Conservation (phyloP, 2,888 invertebrate genomes). For the Idaea dimidiata region DNA sequence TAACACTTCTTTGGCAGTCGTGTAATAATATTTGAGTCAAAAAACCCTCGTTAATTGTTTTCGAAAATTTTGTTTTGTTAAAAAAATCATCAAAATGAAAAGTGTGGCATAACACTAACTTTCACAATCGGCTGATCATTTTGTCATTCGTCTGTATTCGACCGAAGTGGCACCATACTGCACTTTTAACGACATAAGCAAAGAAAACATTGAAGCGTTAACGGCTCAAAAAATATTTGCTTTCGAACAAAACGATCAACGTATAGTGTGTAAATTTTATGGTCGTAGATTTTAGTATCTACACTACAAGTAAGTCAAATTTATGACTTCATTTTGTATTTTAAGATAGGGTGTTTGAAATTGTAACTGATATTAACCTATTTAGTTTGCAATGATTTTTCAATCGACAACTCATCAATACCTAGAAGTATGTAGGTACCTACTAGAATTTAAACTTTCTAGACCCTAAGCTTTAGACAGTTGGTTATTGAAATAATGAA, state of each 20-base stretch:
- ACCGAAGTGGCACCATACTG: slow-evolving; percentile 37
- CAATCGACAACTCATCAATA: not conserved
- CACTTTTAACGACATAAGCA: slow-evolving; percentile 43
- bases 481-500: too few species aligned
- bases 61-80: too few species aligned
- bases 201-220: slow-evolving; percentile 50
- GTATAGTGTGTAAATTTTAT: slow-evolving; percentile 20
- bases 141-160: slow-evolving; percentile 3
- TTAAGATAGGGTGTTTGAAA: not conserved
- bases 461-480: not conserved
- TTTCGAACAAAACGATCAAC: slow-evolving; percentile 25
- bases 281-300: slow-evolving; percentile 6
- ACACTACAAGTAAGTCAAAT: not conserved
- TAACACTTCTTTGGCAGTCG: too few species aligned
- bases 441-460: not conserved
- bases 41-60: too few species aligned
- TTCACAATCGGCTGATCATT: not conserved
- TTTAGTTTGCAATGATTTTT: not conserved
- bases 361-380: not conserved
- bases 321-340: not conserved
- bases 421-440: not conserved
- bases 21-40: too few species aligned
- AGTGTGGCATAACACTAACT: too few species aligned
- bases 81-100: too few species aligned
- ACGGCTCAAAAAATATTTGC: slow-evolving; percentile 35